Conservation (phyloP, 2,113 vertebrate species). For the Acinonyx jubatus region DNA sequence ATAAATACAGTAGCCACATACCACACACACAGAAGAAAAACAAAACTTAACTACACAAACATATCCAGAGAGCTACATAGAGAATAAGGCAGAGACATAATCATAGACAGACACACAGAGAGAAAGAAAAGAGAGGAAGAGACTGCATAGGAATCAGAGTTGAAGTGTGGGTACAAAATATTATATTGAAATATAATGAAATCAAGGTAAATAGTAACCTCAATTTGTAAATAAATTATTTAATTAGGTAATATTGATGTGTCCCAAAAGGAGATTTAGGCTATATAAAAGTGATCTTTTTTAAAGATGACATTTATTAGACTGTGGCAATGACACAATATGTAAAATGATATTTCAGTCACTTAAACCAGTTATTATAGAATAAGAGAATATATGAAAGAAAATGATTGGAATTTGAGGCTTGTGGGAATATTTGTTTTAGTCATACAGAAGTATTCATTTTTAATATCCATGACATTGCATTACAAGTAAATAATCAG, state of each 20-base stretch:
- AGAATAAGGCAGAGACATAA: background rate
- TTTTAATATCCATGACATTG: background rate
- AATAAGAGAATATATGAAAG: slow-evolving; percentile 13
- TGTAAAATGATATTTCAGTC: slow-evolving; percentile 22
- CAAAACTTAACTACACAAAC: background rate
- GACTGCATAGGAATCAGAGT: background rate
- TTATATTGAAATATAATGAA: background rate
- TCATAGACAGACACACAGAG: background rate
- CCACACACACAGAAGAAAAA: background rate
- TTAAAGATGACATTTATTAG: slow-evolving; percentile 5
- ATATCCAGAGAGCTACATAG: background rate
- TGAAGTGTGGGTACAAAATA: background rate
- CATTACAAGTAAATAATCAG: slow-evolving; percentile 36
- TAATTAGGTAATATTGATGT: background rate
- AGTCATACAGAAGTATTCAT: background rate
- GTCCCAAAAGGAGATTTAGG: background rate
- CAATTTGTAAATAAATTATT: background rate
- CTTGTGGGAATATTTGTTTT: background rate
- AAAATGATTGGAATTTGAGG: background rate
- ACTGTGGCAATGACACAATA: background rate
- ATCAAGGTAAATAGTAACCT: background rate
- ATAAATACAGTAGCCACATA: background rate
- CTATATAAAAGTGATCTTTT: background rate
- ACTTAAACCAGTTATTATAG: slow-evolving; percentile 28
- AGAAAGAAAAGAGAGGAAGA: background rate